These are phyloP conservation scores for Datnioides undecimradiatus DNA, from an alignment of 2,113 vertebrate species.

Conservation along the genomic window DNA sequence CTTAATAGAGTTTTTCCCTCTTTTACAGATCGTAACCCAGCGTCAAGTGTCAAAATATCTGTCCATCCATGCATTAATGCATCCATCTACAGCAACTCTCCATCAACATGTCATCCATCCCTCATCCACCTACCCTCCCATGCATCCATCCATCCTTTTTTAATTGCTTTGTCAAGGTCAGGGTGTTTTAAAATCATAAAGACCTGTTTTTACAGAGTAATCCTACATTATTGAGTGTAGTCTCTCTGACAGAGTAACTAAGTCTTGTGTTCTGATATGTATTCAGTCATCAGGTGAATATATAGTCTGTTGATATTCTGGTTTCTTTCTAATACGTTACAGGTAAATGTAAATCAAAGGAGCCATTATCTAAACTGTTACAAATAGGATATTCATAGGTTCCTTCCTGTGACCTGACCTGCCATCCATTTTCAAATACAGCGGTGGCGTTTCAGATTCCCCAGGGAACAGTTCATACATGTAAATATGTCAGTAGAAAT, in stretches of 20 bases:
- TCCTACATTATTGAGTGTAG: not conserved
- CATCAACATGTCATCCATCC: too few species aligned
- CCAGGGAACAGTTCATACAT: conserved; percentile 1
- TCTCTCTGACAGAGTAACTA: not conserved
- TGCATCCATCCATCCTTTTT: not conserved
- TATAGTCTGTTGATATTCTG: not conserved
- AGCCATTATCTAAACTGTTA: not conserved
- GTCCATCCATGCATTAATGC: not conserved
- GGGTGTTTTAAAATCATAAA: not conserved
- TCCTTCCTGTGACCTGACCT: not conserved
- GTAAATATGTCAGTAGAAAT: conserved; percentile 48
- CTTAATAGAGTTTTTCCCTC: conserved; percentile 12
- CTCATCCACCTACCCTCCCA: not conserved
- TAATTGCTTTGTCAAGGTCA: not conserved
- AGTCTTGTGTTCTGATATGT: conserved; percentile 1
- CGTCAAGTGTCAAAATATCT: conserved; percentile 10
- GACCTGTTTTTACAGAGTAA: not conserved
- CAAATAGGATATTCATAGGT: not conserved
- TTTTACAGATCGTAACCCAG: conserved; percentile 29
- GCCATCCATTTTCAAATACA: conserved; percentile 1
- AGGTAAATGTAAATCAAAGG: not conserved
- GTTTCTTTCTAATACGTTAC: not conserved
- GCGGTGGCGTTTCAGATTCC: not conserved
- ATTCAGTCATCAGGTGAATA: not conserved
- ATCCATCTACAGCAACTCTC: too few species aligned